phyloP scores from a whole-genome alignment of 2,888 invertebrate genomes.

The Dendrolimus pini region DNA sequence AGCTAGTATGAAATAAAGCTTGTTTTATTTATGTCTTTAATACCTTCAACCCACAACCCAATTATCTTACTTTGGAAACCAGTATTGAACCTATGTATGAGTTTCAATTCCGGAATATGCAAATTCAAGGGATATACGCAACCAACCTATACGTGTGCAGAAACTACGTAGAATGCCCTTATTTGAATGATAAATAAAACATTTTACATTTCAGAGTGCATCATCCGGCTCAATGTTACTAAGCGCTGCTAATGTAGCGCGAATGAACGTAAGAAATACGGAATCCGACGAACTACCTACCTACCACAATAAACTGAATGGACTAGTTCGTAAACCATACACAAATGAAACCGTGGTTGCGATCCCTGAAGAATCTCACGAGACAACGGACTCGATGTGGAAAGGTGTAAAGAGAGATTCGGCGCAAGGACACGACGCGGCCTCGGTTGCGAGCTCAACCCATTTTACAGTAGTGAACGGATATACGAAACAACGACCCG shows the following conservation, averaged over 20 bases:
- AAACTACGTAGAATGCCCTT: no score
- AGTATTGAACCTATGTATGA: no score
- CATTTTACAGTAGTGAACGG: constrained; percentile 92
- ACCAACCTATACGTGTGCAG: no score
- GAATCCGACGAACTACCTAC: constrained; percentile 50
- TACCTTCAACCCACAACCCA: no score
- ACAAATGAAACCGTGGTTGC: constrained; percentile 51
- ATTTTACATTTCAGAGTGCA: constrained; percentile 80
- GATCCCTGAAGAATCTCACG: constrained; percentile 60
- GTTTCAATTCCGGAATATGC: no score
- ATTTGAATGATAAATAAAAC: no score
- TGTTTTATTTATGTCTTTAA: no score
- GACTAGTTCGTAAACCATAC: constrained; percentile 45
- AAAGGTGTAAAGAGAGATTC: constrained; percentile 63
- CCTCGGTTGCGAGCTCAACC: constrained; percentile 89
- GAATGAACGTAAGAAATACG: constrained; percentile 65
- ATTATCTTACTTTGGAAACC: no score
- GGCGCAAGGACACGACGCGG: constrained; percentile 77
- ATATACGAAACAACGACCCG: constrained; percentile 79
- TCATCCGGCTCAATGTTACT: constrained; percentile 87
- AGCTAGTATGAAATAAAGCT: no score
- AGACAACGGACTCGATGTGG: constrained; percentile 58
- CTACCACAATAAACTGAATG: constrained; percentile 51
- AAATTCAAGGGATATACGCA: no score
- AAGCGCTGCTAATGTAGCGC: constrained; percentile 85